Base-by-base conservation (phyloP, 2,113 vertebrate species). In the Toxostoma redivivum region DNA sequence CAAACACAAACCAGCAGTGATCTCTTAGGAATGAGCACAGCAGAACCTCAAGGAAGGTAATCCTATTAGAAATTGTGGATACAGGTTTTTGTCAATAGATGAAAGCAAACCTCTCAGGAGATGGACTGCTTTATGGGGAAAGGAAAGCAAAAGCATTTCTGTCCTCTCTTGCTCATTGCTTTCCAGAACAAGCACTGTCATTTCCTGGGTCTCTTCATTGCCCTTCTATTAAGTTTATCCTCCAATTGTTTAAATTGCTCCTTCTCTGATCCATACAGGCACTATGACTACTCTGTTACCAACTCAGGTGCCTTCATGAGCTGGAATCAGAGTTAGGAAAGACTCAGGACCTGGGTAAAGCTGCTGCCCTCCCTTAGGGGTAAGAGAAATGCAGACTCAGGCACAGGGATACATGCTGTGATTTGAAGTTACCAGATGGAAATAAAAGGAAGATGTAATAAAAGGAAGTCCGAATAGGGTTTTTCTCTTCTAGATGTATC, bases 361-460 rank as follows among this genome's bases (percentile, higher is more conserved):
- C 11, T 48, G 31, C 33, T 38, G 27, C 30, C 33, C 9, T 79
- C 24, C 44, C 58, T 61, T 53, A 51, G 21, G 25, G 45, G 3
- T 33, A 28, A 44, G 12, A 66, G 45, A 18, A 71, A 28, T 4
- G 5, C 6, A 82, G 20, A 37, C 25, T n/a, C 8, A 3, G 35
- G 12, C 38, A 11, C 2, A 8, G 37, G 33, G 31, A 38, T 67
- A 3, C 22, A 4, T 0, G 1, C 21, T 69, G 30, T 66, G 35
- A 54, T 79, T 42, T 65, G 64, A 80, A 58, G 37, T 45, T 74
- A 71, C 20, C 50, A 69, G 23, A 5, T 64, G 60, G 47, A 56
- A 76, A 80, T 1, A 42, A 42, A 15, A 42, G 15, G 40, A 42
- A 42, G 40, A 40, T 40, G 40, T 11, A 35, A 33, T 61, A 33